These are phyloP conservation scores for Aphelenchoides fujianensis DNA, from an alignment of 1,140 invertebrate genomes.

Conservation along the genomic window DNA sequence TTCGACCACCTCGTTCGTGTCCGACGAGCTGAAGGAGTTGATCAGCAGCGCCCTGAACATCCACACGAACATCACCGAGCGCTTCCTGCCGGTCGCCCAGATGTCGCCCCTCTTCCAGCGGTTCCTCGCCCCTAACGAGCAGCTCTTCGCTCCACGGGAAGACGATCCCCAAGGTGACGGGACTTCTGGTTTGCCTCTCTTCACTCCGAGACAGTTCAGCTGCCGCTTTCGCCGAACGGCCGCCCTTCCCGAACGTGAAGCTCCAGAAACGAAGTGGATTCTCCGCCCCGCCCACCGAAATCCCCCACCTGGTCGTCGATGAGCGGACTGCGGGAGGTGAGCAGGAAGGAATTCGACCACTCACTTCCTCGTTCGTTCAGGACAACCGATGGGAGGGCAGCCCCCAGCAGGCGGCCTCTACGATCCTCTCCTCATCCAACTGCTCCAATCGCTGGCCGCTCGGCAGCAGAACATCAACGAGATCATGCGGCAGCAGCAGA, in stretches of 20 bases:
- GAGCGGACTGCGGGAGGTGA: not conserved
- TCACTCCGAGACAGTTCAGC: slow-evolving; percentile 1
- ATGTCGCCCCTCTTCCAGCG: slow-evolving; percentile 28
- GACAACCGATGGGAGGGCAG: not conserved
- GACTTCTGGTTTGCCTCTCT: not conserved
- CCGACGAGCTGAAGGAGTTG: slow-evolving; percentile 17
- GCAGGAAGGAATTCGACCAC: not conserved
- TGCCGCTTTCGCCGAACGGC: not conserved
- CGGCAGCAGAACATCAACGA: slow-evolving; percentile 32
- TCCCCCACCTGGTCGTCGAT: slow-evolving; percentile 36
- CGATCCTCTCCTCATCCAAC: slow-evolving; percentile 24
- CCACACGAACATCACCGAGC: slow-evolving; percentile 24
- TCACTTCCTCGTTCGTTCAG: no score
- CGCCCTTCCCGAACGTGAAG: not conserved
- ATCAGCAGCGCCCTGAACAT: slow-evolving; percentile 27
- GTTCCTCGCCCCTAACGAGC: not conserved
- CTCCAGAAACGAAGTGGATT: not conserved
- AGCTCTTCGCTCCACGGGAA: not conserved
- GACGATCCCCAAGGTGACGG: slow-evolving; percentile 4
- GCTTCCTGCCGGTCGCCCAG: slow-evolving; percentile 31
- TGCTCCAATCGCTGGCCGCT: slow-evolving; percentile 27
- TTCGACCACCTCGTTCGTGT: slow-evolving; percentile 6
- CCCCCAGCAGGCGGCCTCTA: slow-evolving; percentile 22
- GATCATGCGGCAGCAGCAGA: slow-evolving; percentile 16
- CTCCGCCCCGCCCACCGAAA: slow-evolving; percentile 17